Conservation (phyloP, 2,797 vertebrate genomes). For the Tapirus indicus region DNA sequence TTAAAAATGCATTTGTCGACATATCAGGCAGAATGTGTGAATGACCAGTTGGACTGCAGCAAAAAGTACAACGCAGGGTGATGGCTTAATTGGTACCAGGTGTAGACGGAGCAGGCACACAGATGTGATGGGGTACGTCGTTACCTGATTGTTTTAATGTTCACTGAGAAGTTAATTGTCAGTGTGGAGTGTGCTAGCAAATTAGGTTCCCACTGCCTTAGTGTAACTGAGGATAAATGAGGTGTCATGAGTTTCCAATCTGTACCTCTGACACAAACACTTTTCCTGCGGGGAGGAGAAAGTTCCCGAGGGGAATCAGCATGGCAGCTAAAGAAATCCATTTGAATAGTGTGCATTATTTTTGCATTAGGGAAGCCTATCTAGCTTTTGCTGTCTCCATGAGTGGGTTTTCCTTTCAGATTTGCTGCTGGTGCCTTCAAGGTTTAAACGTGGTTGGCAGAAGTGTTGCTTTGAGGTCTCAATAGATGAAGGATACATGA, state of each 20-base stretch:
- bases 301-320: conserved; percentile 58
- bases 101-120: conserved; percentile 65
- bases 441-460: conserved; percentile 66
- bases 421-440: conserved; percentile 73
- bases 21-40: accelerated
- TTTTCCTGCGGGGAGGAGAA: conserved; percentile 78
- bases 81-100: conserved; percentile 75
- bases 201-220: conserved; percentile 77
- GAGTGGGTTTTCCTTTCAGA: conserved; percentile 53
- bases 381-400: conserved; percentile 35
- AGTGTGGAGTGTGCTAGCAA: conserved; percentile 73
- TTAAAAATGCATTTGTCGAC: conserved; percentile 22
- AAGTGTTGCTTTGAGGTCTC: conserved; percentile 48
- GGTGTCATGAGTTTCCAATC: conserved; percentile 73
- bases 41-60: background rate
- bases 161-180: conserved; percentile 81
- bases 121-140: conserved; percentile 69
- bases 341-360: conserved; percentile 80
- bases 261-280: conserved; percentile 76
- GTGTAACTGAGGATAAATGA: conserved; percentile 80
- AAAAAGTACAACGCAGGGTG: background rate
- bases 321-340: conserved; percentile 69
- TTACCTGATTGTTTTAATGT: conserved; percentile 84
- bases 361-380: conserved; percentile 67
- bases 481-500: background rate